These are phyloP conservation scores for Callyntrura guangdongensis DNA, from an alignment of 2,888 invertebrate genomes.

Conservation along the genomic window DNA sequence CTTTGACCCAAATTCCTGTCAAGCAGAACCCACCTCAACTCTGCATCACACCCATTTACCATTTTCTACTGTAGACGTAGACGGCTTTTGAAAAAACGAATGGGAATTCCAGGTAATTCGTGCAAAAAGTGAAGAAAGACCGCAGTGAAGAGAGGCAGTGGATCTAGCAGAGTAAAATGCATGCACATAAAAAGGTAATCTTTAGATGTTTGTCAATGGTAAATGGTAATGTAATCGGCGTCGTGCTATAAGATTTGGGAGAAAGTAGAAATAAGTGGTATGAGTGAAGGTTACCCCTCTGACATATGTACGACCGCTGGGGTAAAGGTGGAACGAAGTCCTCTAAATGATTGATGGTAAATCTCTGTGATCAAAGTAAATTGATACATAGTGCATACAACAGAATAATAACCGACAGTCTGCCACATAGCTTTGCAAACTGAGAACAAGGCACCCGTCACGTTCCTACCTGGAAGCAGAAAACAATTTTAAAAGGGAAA, in stretches of 20 bases:
- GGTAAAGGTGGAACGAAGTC: background rate
- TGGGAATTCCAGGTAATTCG: too few species aligned
- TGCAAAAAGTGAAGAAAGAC: too few species aligned
- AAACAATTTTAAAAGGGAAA: background rate
- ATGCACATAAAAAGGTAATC: background rate
- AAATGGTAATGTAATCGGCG: background rate
- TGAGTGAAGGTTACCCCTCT: constrained; percentile 3
- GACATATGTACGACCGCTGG: background rate
- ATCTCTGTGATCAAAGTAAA: constrained; percentile 7
- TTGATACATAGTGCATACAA: background rate
- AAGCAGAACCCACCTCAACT: too few species aligned
- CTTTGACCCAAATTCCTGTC: too few species aligned
- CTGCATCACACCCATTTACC: too few species aligned
- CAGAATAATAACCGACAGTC: background rate
- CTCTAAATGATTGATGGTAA: constrained; percentile 24
- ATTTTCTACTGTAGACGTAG: too few species aligned
- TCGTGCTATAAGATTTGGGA: background rate
- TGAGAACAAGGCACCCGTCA: background rate
- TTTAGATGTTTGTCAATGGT: background rate
- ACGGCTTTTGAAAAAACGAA: too few species aligned
- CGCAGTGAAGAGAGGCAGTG: background rate
- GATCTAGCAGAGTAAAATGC: background rate
- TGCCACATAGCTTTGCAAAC: background rate
- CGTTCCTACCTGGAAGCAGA: background rate
- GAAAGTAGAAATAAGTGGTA: background rate